These are phyloP conservation scores for Toxotes chatareus DNA, from an alignment of 2,113 vertebrate genomes.

Conservation along the genomic window DNA sequence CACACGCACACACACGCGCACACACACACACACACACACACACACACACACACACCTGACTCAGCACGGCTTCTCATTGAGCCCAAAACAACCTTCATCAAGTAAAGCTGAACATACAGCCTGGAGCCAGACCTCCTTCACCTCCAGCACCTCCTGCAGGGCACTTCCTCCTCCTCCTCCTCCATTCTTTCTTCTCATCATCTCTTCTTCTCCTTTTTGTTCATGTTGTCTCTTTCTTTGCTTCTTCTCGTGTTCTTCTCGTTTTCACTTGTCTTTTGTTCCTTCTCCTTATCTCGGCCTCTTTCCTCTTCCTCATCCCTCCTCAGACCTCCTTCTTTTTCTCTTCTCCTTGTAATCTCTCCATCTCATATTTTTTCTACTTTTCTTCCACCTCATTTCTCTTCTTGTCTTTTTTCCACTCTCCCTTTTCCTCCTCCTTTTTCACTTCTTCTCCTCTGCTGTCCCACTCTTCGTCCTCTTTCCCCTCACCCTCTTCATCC, in stretches of 20 bases:
- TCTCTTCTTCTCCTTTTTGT: not conserved
- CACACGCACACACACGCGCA: too few relatives aligned
- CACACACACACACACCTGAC: constrained; percentile 61
- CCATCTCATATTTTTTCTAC: not conserved
- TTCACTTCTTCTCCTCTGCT: not conserved
- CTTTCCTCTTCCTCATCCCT: not conserved
- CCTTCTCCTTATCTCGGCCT: not conserved
- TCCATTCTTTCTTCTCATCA: too few relatives aligned
- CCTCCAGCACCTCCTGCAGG: constrained; percentile 54
- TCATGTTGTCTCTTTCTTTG: not conserved
- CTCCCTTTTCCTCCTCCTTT: not conserved
- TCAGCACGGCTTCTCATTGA: constrained; percentile 46
- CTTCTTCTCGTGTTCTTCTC: not conserved
- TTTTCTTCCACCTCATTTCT: too few relatives aligned
- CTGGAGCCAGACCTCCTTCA: constrained; percentile 59
- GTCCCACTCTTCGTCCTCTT: not conserved
- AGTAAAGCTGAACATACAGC: constrained; percentile 75
- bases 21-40: constrained; percentile 26
- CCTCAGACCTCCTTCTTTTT: not conserved
- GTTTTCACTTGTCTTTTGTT: not conserved
- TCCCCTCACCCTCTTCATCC: not conserved
- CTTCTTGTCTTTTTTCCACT: not conserved
- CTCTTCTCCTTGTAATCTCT: not conserved
- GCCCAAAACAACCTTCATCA: constrained; percentile 60
- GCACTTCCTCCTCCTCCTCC: not conserved